Evolutionary conservation across 1,140 invertebrate species (phyloP).

Genomic region (Metaphire vulgaris): DNA sequence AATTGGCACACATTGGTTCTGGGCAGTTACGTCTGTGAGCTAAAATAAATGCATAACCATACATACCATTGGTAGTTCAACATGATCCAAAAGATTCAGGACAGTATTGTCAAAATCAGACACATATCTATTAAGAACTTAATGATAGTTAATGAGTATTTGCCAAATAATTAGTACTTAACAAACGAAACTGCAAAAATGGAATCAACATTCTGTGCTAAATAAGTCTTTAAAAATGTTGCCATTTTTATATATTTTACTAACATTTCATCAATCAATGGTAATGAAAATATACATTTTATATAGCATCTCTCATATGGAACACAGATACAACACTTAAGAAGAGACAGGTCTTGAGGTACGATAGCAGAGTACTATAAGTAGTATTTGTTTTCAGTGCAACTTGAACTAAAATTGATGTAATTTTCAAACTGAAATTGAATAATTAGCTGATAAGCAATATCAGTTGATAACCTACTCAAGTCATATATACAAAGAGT

Average conservation of each 20-base stretch:
- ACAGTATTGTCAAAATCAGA: neutral
- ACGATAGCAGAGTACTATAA: no score
- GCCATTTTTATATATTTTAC: no score
- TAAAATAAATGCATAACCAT: neutral
- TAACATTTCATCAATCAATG: no score
- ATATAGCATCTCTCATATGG: no score
- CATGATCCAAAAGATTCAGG: neutral
- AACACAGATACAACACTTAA: no score
- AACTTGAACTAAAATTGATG: no score
- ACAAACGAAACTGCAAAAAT: neutral
- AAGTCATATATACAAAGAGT: neutral
- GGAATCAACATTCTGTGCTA: neutral
- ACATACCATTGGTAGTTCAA: neutral
- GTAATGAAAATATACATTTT: no score
- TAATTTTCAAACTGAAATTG: no score
- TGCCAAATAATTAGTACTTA: neutral
- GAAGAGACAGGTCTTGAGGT: no score
- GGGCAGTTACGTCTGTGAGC: conserved; percentile 1
- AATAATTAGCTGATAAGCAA: no score
- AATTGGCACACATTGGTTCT: conserved; percentile 20
- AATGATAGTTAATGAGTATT: neutral
- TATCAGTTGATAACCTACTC: neutral
- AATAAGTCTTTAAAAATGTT: neutral
- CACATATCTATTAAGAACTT: neutral
- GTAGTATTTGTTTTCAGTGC: no score